A percentile compares a stretch with the other conserved stretches of the same genome.
phyloP scores from a whole-genome alignment of 2,797 vertebrate species.

The Pelochelys cantorii region DNA sequence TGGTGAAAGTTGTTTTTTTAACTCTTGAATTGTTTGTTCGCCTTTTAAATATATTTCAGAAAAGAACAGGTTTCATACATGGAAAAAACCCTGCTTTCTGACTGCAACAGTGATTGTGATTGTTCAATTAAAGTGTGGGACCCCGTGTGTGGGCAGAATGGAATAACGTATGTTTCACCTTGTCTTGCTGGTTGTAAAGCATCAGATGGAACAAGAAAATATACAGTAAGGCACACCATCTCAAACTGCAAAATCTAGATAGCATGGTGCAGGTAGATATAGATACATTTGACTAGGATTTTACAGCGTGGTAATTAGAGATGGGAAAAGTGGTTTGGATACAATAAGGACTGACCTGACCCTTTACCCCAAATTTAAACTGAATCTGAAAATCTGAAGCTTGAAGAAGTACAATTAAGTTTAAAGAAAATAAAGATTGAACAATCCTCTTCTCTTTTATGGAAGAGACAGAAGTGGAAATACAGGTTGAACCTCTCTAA shows the following conservation, averaged over 20 bases:
- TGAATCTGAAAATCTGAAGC: neutral
- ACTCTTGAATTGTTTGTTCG: neutral
- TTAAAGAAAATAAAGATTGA: neutral
- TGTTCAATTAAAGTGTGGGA: slow-evolving; percentile 86
- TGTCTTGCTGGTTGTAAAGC: slow-evolving; percentile 91
- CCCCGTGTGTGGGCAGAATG: slow-evolving; percentile 90
- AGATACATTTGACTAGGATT: neutral
- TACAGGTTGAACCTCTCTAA: neutral
- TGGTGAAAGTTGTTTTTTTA: neutral
- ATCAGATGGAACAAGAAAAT: slow-evolving; percentile 85
- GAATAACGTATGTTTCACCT: slow-evolving; percentile 89
- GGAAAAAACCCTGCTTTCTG: slow-evolving; percentile 78
- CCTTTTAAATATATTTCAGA: slow-evolving; percentile 79
- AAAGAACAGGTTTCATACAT: slow-evolving; percentile 69
- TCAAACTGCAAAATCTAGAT: neutral
- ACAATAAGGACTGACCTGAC: neutral
- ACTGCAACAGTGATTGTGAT: slow-evolving; percentile 88
- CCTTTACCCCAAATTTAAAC: neutral
- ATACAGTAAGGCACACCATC: slow-evolving; percentile 81
- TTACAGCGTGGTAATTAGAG: neutral
- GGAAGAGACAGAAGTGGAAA: neutral
- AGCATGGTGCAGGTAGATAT: neutral
- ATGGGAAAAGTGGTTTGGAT: neutral
- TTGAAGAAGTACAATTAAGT: neutral
- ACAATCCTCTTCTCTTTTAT: neutral